Base-by-base conservation (phyloP, 2,888 invertebrate genomes). In the Lycia hirtaria region DNA sequence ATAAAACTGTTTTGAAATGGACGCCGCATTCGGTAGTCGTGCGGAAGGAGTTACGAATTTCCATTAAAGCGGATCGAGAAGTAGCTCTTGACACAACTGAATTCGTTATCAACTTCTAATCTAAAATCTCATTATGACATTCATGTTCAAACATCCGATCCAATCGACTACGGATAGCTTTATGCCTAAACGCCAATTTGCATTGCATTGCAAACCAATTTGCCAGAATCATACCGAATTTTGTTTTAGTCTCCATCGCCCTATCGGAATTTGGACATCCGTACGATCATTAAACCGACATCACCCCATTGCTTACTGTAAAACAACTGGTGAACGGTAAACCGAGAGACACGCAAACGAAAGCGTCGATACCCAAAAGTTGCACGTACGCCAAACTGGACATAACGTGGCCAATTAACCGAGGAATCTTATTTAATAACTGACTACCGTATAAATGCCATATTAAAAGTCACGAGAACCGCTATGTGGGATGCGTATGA, bases 1-100 rank as follows among this genome's bases (percentile, higher is more conserved):
- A 88, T 89, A 85, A 84, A 79, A 82, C 78, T 83, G 79, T 83
- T 85, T 88, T 84, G 85, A 83, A 88, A 88, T 85, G 83, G 79
- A 83, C 80, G 84, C 69, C 79, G 80, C 77, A 74, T 87, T 86
- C 88, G 84, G 89, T 90, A 91, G 91, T 88, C 65, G 76, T 73
- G 76, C 80, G 81, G 79, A 81, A 81, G 81, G 75, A 82, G 78
- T 79, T 73, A 81, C 78, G 72, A 83, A 83, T 85, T 81, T 76
- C 80, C 84, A 88, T 88, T 89, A 80, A 87, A 76, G 74, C 73
- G 55, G 47, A 56, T 61, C 62, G 12, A 33, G 24, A 60, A 56
- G 62, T 62, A 28, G 14, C 14, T 41, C 40, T 47, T 47, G 9
- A 51, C 15, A 44, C 40, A 12, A 32, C 4, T 7, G 4, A 15